Evolutionary conservation across 2,113 vertebrate genomes (phyloP), one percentile per base, ranked within the genome.

Genomic region (Pseudorhombus dupliciocellatus): DNA sequence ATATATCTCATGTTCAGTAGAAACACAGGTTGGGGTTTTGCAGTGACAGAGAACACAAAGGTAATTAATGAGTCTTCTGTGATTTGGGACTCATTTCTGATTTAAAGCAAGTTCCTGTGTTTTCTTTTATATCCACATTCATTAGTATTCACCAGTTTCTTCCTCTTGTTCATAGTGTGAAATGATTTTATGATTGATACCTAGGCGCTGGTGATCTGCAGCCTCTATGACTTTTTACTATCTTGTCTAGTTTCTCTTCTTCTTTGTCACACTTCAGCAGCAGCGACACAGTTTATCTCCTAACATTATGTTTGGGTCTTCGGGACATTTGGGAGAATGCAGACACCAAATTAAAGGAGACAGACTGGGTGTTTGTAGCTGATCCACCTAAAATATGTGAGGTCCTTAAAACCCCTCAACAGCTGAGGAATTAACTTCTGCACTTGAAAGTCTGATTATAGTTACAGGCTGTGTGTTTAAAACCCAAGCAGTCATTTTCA

Each of bases 101-200:
- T 63, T 61, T 10, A 26, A 55, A 67, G 58, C 22, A 48, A 37
- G 40, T 61, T 81, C 26, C 46, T 69, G 54, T 56, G 46, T 52
- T 22, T 22, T 52, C 21, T n/a, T 50, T n/a, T 50, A 8, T 7
- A n/a, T 50, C 20, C 20, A n/a, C 40, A 55, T 73, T 52, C 9
- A 69, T 84, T 79, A 52, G 48, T 65, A 69, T 76, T 76, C 67
- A 59, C 37, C 25, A 44, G 48, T 61, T 42, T 66, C 61, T 44
- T 66, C 61, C 57, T 80, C 73, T 30, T 25, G 66, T 80, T 70
- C 40, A 64, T 44, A 56, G 58, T 61, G 59, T 76, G 56, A 63
- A 46, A 70, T 46, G 5, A 66, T 66, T 63, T 58, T 37, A 52
- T 52, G 73, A 83, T 74, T 86, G 74, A 61, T 75, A 16, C 34